These are phyloP conservation scores for Seira musarum DNA, from an alignment of 2,888 invertebrate genomes.

Conservation along the genomic window DNA sequence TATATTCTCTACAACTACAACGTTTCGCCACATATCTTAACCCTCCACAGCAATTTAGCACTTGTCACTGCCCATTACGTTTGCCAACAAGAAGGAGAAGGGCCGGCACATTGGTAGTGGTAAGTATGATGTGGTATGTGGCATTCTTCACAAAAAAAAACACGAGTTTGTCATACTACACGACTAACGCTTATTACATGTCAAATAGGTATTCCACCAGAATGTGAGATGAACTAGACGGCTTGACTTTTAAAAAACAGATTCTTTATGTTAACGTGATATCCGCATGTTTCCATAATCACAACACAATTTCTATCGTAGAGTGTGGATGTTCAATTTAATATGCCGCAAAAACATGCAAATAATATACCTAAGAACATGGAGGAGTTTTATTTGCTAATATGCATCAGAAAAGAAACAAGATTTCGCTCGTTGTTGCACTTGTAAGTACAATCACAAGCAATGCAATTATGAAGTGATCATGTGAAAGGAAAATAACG, in stretches of 20 bases:
- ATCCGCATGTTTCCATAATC: too few species aligned
- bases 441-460: not conserved
- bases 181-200: conserved; percentile 5
- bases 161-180: not conserved
- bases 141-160: too few species aligned
- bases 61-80: conserved; percentile 58
- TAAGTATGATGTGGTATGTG: too few species aligned
- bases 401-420: conserved; percentile 11
- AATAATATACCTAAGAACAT: too few species aligned
- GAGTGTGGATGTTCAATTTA: not conserved
- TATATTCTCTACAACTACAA: not conserved
- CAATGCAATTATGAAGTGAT: conserved; percentile 1
- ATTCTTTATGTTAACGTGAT: too few species aligned
- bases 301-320: too few species aligned
- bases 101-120: not conserved
- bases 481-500: not conserved
- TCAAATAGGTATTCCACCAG: not conserved
- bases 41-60: conserved; percentile 59
- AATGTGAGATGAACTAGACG: not conserved
- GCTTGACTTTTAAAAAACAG: too few species aligned
- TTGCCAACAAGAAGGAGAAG: conserved; percentile 25
- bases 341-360: not conserved
- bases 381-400: not conserved
- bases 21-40: conserved; percentile 44
- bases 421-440: not conserved